These are phyloP conservation scores for Hypotaenidia okinawae DNA, from an alignment of 2,797 vertebrate species.

Conservation along the genomic window DNA sequence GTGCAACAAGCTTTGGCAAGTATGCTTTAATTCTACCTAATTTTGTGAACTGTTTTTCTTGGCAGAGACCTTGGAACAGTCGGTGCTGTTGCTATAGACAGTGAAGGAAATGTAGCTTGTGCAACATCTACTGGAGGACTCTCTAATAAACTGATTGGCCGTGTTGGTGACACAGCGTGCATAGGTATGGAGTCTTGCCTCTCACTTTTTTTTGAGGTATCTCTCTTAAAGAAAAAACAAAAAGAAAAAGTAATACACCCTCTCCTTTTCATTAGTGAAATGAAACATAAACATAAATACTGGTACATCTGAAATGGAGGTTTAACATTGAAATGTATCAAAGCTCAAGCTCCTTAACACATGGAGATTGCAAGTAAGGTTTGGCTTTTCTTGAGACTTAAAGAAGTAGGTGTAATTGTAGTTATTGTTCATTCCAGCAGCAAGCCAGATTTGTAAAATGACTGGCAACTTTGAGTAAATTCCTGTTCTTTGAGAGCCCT, in stretches of 20 bases:
- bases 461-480: conserved; percentile 6
- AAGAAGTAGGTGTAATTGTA: not conserved
- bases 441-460: not conserved
- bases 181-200: conserved; percentile 77
- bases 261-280: not conserved
- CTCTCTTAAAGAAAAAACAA: not conserved
- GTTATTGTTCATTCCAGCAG: not conserved
- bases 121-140: conserved; percentile 88
- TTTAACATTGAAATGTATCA: not conserved
- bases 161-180: conserved; percentile 88
- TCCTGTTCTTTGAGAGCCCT: conserved; percentile 16
- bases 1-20: conserved; percentile 36
- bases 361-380: not conserved
- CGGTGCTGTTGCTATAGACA: conserved; percentile 86
- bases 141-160: conserved; percentile 87
- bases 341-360: not conserved
- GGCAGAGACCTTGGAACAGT: conserved; percentile 84
- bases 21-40: conserved; percentile 43
- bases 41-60: conserved; percentile 71
- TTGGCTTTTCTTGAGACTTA: not conserved
- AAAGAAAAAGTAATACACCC: not conserved
- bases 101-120: conserved; percentile 83
- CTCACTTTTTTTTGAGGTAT: not conserved
- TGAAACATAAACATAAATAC: not conserved
- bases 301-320: not conserved